Evolutionary conservation across 2,888 invertebrate genomes (phyloP).

Genomic region (Nemurella pictetii): DNA sequence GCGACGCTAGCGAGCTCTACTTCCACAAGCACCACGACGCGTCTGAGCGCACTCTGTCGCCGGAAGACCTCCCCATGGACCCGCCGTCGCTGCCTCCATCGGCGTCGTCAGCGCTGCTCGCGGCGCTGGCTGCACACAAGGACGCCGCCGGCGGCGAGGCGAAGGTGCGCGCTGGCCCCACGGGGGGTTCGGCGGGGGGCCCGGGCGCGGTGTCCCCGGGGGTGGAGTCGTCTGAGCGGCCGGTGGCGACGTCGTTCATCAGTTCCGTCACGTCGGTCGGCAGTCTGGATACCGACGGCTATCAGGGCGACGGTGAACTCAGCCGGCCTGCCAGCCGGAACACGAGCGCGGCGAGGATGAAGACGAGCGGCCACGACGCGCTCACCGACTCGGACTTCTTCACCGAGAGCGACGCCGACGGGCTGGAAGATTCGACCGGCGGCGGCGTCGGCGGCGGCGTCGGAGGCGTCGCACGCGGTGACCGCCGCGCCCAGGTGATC

Average conservation of each 20-base stretch:
- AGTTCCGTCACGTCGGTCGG: constrained; percentile 59
- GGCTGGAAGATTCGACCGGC: constrained; percentile 66
- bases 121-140: background rate
- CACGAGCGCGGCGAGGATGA: constrained; percentile 50
- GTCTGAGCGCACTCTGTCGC: constrained; percentile 80
- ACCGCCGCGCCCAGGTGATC: constrained; percentile 80
- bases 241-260: constrained; percentile 22
- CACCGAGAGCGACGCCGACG: constrained; percentile 88
- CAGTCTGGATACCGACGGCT: constrained; percentile 84
- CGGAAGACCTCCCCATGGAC: constrained; percentile 81
- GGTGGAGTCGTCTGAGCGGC: constrained; percentile 38
- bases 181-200: constrained; percentile 22
- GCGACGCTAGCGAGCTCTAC: constrained; percentile 43
- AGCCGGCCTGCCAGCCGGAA: constrained; percentile 83
- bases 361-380: constrained; percentile 61
- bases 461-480: constrained; percentile 48
- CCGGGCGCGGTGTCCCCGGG: constrained; percentile 22
- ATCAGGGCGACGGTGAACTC: constrained; percentile 91
- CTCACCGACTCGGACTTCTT: constrained; percentile 93
- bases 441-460: constrained; percentile 47
- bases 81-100: constrained; percentile 27
- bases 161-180: background rate
- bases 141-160: background rate
- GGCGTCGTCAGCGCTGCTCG: constrained; percentile 26
- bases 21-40: constrained; percentile 34